Evolutionary conservation across 2,797 vertebrate species (phyloP).

Genomic region (Anguilla obscura): DNA sequence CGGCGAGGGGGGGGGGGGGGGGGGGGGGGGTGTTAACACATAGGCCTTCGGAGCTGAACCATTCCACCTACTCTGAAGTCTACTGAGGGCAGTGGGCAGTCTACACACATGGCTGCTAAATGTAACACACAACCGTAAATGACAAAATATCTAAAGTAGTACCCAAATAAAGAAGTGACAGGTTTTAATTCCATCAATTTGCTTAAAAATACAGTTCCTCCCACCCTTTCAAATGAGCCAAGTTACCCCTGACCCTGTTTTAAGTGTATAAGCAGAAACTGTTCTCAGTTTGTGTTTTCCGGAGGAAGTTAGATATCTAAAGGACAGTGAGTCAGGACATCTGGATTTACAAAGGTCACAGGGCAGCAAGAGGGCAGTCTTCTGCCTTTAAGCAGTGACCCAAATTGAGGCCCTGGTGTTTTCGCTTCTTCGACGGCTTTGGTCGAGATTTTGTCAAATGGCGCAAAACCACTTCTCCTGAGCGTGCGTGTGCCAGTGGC

Average conservation of each 20-base stretch:
- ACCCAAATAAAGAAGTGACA: neutral
- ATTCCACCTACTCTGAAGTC: neutral
- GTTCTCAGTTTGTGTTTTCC: neutral
- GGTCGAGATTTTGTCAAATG: too few species aligned
- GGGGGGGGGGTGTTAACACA: neutral
- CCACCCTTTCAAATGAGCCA: neutral
- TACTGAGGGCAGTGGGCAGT: neutral
- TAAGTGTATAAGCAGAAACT: neutral
- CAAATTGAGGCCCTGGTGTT: neutral
- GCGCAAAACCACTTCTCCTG: neutral
- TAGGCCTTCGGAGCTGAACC: neutral
- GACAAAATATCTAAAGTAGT: neutral
- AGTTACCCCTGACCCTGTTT: neutral
- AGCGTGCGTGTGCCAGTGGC: neutral
- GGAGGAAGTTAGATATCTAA: neutral
- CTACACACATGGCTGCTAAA: neutral
- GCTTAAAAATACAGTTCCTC: neutral
- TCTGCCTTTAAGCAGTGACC: neutral
- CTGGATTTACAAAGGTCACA: neutral
- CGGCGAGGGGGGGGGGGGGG: too few species aligned
- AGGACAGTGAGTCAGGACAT: neutral
- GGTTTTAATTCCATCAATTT: neutral
- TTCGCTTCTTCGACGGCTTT: neutral
- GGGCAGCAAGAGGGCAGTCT: neutral
- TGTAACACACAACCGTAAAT: neutral